Percentiles rank a stretch among this genome's conserved stretches.
Conservation (phyloP, 2,113 vertebrate genomes). For the Alethe castanea region DNA sequence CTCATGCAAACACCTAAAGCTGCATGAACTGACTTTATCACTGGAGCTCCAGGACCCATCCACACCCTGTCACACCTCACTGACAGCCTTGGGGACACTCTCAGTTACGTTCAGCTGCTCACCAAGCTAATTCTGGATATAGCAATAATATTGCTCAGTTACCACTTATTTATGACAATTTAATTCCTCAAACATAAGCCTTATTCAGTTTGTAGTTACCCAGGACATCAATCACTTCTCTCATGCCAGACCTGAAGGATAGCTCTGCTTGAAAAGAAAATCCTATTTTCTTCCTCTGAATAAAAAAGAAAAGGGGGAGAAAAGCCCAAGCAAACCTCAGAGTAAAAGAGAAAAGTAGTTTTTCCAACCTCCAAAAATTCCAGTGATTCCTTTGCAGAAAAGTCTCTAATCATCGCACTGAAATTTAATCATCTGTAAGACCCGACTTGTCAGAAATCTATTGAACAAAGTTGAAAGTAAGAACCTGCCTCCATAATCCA, state of each 20-base stretch:
- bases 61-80: neutral
- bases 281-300: neutral
- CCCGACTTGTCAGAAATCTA: slow-evolving; percentile 43
- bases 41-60: neutral
- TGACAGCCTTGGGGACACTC: neutral
- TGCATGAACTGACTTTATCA: neutral
- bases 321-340: neutral
- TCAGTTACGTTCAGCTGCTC: neutral
- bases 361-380: neutral
- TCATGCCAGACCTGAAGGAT: neutral
- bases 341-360: neutral
- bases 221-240: neutral
- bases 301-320: neutral
- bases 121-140: neutral
- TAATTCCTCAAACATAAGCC: neutral
- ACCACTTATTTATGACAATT: neutral
- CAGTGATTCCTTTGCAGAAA: neutral
- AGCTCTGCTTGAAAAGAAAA: neutral
- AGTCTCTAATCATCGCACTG: slow-evolving; percentile 9
- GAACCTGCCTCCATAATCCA: slow-evolving; percentile 49
- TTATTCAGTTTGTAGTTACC: neutral
- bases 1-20: neutral
- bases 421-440: slow-evolving; percentile 61
- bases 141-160: neutral
- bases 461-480: slow-evolving; percentile 55